Evolutionary conservation across 1,140 invertebrate genomes (phyloP), one percentile per base, ranked within the genome.

Genomic region (Euglossa dilemma): DNA sequence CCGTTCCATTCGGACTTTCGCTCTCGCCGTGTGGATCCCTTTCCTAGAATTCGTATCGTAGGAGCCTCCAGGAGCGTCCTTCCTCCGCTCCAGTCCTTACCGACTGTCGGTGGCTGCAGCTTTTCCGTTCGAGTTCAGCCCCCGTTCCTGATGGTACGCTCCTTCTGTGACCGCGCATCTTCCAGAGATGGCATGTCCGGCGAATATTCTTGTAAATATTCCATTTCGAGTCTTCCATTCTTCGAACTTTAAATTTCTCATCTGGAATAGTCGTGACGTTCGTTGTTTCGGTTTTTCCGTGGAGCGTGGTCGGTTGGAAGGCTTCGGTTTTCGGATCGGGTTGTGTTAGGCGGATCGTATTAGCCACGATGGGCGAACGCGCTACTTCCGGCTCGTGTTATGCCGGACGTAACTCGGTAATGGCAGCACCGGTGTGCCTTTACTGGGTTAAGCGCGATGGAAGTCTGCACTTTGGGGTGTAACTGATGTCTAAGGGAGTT

Each of bases 151-250:
- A 47, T n/a, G 25, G 59, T 61, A 50, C 45, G 45, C 43, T 54
- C 18, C 43, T 36, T 74, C 56, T 52, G 54, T 56, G 80, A 76
- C 69, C 71, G 59, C 45, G 80, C 25, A 16, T 71, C 45, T 56
- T 64, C 56, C 57, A 87, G 47, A 87, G 86, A 87, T 87, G 86
- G 86, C 86, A 86, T 45, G 4, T 75, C 25, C 16, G 28, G 20
- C 50, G 16, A 25, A 47, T 14, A n/a, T 9, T 23, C 0, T n/a
- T 14, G 20, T 43, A 7, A 14, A 54, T 6, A 36, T 36, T 2
- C 36, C 1, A 36, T 36, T 36, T 36, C 36, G 1, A 36, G 4
- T 36, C 36, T 36, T n/a, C n/a, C n/a, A n/a, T n/a, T n/a, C n/a
- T n/a, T n/a, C n/a, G n/a, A n/a, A n/a, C n/a, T n/a, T n/a, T 36